Conservation (phyloP, 1,140 invertebrate genomes). For the Heliothis virescens region DNA sequence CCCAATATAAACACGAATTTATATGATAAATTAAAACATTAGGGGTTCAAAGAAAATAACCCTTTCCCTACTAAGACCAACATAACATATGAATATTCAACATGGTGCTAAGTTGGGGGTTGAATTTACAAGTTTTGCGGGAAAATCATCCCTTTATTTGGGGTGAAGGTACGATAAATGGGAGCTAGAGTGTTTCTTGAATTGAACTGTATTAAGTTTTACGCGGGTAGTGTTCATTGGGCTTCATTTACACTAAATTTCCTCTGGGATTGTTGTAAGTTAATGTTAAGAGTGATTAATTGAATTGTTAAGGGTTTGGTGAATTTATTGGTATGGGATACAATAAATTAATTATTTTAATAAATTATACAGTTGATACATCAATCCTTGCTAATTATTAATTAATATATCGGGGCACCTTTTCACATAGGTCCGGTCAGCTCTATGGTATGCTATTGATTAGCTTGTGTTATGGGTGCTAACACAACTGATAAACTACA, state of each 20-base stretch:
- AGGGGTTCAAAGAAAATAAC: conserved; percentile 1
- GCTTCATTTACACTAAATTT: conserved; percentile 28
- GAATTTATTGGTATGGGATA: background rate
- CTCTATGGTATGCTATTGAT: no score
- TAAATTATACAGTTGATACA: no score
- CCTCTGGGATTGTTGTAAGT: conserved; percentile 1
- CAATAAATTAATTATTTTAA: no score
- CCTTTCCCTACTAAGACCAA: background rate
- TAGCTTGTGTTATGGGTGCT: no score
- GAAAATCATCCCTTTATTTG: conserved; percentile 23
- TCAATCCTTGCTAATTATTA: no score
- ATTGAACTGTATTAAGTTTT: conserved; percentile 3
- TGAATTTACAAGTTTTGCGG: conserved; percentile 22
- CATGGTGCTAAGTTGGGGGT: background rate
- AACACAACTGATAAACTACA: no score
- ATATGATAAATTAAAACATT: background rate
- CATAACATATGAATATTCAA: conserved; percentile 26
- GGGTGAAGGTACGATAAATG: conserved; percentile 34
- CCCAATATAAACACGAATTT: background rate
- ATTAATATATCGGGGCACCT: no score
- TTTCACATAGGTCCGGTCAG: no score
- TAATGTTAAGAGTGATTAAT: conserved; percentile 22
- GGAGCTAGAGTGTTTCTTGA: background rate
- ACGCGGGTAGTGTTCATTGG: background rate
- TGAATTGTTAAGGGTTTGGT: background rate